phyloP scores from a whole-genome alignment of 2,797 vertebrate species.

The Brotula barbata region DNA sequence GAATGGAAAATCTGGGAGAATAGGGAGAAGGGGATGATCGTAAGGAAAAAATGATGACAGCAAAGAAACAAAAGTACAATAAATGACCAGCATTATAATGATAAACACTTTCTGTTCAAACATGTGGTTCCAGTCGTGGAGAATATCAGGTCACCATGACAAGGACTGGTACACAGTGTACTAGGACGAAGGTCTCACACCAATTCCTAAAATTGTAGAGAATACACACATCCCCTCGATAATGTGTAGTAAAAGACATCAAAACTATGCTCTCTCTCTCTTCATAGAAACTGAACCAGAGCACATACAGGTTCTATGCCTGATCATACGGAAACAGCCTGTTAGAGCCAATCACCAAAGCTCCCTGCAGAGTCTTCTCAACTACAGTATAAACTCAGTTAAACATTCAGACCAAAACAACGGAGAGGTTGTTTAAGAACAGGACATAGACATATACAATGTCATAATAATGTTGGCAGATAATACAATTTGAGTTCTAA shows the following conservation, averaged over 20 bases:
- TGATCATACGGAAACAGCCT: neutral
- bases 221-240: too few species aligned
- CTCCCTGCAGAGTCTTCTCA: constrained; percentile 1
- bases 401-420: constrained; percentile 52
- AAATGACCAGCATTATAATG: neutral
- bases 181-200: constrained; percentile 67
- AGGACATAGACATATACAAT: constrained; percentile 5
- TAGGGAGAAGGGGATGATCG: constrained; percentile 1
- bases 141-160: constrained; percentile 54
- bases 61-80: constrained; percentile 11
- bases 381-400: constrained; percentile 22
- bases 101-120: too few species aligned
- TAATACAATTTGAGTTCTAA: too few species aligned
- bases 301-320: constrained; percentile 12
- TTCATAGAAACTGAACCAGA: too few species aligned
- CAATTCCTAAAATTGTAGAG: neutral
- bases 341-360: constrained; percentile 42
- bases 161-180: constrained; percentile 53
- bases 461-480: neutral
- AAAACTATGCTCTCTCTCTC: too few species aligned
- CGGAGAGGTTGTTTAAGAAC: constrained; percentile 8
- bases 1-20: constrained; percentile 63
- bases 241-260: too few species aligned
- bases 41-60: constrained; percentile 13
- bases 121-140: too few species aligned